Evolutionary conservation across 2,797 vertebrate species (phyloP), one percentile per base, ranked within the genome.

Genomic region (Cetoscarus ocellatus): DNA sequence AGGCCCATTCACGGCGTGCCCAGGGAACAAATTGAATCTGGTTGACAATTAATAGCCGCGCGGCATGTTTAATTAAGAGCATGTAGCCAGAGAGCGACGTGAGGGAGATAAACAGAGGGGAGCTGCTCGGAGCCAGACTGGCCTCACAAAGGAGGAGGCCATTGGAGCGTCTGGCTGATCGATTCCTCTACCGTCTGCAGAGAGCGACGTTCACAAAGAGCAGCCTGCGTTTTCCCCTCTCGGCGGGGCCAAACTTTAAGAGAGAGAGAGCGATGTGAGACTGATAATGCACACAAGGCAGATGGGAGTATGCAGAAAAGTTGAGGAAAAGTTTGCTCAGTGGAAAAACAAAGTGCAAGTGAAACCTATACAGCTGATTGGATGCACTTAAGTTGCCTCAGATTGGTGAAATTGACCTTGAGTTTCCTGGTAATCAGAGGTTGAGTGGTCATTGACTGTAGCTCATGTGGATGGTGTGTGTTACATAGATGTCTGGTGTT

Each of bases 41-140:
- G 90, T 90, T 91, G 88, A 92, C 93, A 94, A 94, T 95, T 94
- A 94, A 95, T 93, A 93, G 91, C 90, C 85, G 75, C 77, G 83
- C 86, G 82, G 90, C 91, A 86, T 90, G 91, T 93, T 94, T 94
- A 94, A 94, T 94, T 93, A 94, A 94, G 92, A 93, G 92, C 84
- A 85, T 90, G 86, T 88, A 91, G 88, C 85, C 90, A 75, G 84
- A 70, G 39, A 83, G 79, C 51, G 86, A 91, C 88, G 79, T 86
- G 85, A 83, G 80, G 79, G 86, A 93, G 92, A 92, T 91, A 92
- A 93, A 93, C 91, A 91, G 89, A 83, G 86, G 79, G 76, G 79
- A 76, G 88, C 75, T 79, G 84, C 80, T 68, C 79, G 69, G 64
- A 88, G 82, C 85, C 83, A 83, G 87, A 87, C 86, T 67, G 79